phyloP scores from a whole-genome alignment of 2,797 vertebrate genomes.

The Pygocentrus nattereri region DNA sequence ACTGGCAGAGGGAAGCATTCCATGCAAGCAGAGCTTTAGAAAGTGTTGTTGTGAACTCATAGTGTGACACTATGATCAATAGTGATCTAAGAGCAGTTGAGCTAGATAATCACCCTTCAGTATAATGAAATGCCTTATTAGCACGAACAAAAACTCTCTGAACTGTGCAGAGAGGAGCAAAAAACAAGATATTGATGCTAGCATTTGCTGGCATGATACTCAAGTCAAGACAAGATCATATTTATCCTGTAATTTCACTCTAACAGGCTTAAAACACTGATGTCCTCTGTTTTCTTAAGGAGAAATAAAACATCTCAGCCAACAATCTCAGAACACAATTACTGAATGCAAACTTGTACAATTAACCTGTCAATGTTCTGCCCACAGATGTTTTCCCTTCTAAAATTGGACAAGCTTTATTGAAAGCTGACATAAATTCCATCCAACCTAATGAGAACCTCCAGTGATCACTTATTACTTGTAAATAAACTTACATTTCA shows the following conservation, averaged over 20 bases:
- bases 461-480: too few species aligned
- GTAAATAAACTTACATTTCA: too few species aligned
- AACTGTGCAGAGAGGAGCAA: background rate
- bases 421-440: too few species aligned
- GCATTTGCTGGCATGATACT: background rate
- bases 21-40: slow-evolving; percentile 21
- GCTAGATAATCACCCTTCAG: slow-evolving; percentile 72
- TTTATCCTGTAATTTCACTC: background rate
- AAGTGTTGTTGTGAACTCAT: slow-evolving; percentile 46
- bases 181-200: slow-evolving; percentile 21
- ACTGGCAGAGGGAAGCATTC: slow-evolving; percentile 7
- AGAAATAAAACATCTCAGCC: too few species aligned
- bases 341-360: too few species aligned
- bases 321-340: too few species aligned
- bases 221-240: background rate
- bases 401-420: too few species aligned
- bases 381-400: too few species aligned
- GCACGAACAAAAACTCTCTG: slow-evolving; percentile 30
- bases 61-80: slow-evolving; percentile 70
- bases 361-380: background rate
- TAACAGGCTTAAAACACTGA: background rate
- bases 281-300: too few species aligned
- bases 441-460: too few species aligned
- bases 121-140: slow-evolving; percentile 77
- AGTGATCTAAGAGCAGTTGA: slow-evolving; percentile 72